Evolutionary conservation across 2,113 vertebrate genomes (phyloP).

Genomic region (Bufo bufo): DNA sequence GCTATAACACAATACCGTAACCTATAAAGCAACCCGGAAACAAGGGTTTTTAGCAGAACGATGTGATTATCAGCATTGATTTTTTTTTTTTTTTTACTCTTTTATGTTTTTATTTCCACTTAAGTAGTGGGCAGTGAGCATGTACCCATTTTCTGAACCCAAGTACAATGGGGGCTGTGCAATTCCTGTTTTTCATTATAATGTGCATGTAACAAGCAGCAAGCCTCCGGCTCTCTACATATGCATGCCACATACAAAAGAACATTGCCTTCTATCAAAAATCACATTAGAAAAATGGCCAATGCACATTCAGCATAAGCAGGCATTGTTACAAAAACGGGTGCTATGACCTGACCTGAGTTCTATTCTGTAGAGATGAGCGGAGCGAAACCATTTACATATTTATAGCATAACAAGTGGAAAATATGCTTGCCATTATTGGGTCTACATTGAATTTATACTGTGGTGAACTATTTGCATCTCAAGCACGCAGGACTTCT

Average conservation of each 20-base stretch:
- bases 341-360: constrained; percentile 47
- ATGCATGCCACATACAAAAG: not conserved
- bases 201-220: not conserved
- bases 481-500: constrained; percentile 39
- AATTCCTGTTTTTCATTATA: not conserved
- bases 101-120: not conserved
- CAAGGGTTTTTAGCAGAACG: not conserved
- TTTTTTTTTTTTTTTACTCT: not conserved
- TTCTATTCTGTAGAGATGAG: constrained; percentile 45
- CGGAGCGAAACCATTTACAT: constrained; percentile 49
- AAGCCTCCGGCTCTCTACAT: not conserved
- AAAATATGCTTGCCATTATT: constrained; percentile 54
- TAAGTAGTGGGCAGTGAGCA: not conserved
- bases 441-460: constrained; percentile 50
- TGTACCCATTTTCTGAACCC: not conserved
- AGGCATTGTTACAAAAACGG: constrained; percentile 39
- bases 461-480: constrained; percentile 50
- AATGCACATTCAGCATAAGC: constrained; percentile 11
- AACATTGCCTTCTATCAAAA: constrained; percentile 35
- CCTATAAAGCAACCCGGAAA: not conserved
- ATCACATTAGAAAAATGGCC: constrained; percentile 38
- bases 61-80: not conserved
- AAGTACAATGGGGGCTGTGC: not conserved
- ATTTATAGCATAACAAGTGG: constrained; percentile 55
- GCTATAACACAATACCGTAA: not conserved